Evolutionary conservation across 2,888 invertebrate genomes (phyloP), one percentile per base, ranked within the genome.

Genomic region (Euplexia lucipara): DNA sequence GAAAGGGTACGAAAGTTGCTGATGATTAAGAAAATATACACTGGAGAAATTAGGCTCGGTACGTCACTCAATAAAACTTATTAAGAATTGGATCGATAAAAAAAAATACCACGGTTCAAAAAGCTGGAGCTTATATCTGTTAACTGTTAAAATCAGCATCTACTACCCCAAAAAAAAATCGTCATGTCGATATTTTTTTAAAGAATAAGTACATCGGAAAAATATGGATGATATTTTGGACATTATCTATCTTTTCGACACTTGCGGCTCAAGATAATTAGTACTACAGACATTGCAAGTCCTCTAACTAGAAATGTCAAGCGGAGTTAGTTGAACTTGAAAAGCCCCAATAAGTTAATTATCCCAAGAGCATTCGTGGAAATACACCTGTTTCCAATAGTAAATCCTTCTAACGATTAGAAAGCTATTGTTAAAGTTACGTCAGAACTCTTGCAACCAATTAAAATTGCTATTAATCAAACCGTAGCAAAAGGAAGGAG

Each of bases 381-480:
- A 5, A 49, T 5, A 49, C n/a, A 49, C n/a, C 16, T 18, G 26
- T 18, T 37, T 14, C 1, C n/a, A 70, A 68, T 42, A 32, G 12
- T 18, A n/a, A 14, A 37, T 44, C 7, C 14, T 5, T 42, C 12
- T 10, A 53, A 8, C 2, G 44, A 49, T 26, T 62, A 62, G 52
- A 75, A 76, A 72, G 41, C 26, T 37, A 47, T 16, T 20, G n/a
- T 30, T 42, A 10, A 67, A 30, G n/a, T 57, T 66, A 78, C 60
- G 60, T 66, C 45, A 54, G 30, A 44, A 73, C 26, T 44, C n/a
- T 16, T 47, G 37, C 30, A n/a, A 35, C 12, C 34, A 69, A 78
- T 78, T 75, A 57, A 70, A 78, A 64, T 39, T 7, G 45, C 32
- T 69, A 39, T 45, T 51, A 68, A 75, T 54, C 48, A 41, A 47